Percentiles rank a stretch among this genome's conserved stretches.
These are phyloP conservation scores for Galendromus occidentalis DNA, from an alignment of 1,140 invertebrate species.

Conservation along the genomic window DNA sequence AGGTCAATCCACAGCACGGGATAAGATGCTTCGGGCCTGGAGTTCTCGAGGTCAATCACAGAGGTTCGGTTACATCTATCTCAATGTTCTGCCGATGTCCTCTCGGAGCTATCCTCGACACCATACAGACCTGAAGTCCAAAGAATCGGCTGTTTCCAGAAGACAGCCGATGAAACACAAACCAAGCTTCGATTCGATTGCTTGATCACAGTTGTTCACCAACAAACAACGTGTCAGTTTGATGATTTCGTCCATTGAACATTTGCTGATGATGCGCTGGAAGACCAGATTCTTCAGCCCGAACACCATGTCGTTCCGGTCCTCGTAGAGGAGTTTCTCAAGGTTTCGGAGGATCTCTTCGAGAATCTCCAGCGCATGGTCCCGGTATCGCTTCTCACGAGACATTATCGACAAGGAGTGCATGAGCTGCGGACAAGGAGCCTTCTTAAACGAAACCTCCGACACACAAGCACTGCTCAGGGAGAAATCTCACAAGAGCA, in stretches of 20 bases:
- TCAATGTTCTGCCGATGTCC: no score
- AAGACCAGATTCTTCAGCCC: neutral
- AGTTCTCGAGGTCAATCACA: no score
- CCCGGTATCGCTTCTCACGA: neutral
- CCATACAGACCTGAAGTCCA: neutral
- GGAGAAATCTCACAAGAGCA: no score
- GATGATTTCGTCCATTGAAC: neutral
- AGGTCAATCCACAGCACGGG: no score
- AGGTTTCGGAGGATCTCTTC: neutral
- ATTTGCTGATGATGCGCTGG: neutral
- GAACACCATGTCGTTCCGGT: neutral
- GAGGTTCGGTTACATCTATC: no score
- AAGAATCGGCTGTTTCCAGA: neutral
- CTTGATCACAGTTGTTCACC: neutral
- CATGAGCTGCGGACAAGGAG: neutral
- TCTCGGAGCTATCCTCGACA: no score
- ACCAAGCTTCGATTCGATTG: slow-evolving; percentile 1
- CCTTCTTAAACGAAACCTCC: neutral
- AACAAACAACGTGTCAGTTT: neutral
- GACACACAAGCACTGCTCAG: no score
- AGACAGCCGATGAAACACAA: neutral
- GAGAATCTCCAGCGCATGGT: neutral
- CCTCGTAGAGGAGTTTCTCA: neutral
- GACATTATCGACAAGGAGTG: neutral
- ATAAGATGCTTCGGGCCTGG: no score